Evolutionary conservation across 1,140 invertebrate species (phyloP).

Genomic region (Odontomachus brunneus): DNA sequence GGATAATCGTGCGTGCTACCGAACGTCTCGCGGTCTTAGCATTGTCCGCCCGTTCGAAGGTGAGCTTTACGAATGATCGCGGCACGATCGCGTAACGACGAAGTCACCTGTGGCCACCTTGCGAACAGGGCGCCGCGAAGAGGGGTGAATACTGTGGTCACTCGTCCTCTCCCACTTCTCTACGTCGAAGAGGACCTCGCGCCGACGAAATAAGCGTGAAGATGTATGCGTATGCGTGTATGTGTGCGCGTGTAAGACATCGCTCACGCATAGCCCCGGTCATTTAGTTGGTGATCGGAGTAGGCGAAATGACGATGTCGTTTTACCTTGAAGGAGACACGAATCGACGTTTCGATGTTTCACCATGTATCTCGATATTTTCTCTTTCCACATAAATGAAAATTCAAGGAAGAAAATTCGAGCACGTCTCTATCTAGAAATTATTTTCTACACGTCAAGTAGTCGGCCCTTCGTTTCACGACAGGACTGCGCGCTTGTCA

Average conservation of each 20-base stretch:
- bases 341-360: too few species aligned
- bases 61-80: slow-evolving; percentile 70
- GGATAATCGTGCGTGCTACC: background rate
- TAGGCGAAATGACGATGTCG: too few species aligned
- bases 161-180: slow-evolving; percentile 62
- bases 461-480: too few species aligned
- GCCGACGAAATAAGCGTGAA: background rate
- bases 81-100: slow-evolving; percentile 52
- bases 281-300: too few species aligned
- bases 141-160: slow-evolving; percentile 56
- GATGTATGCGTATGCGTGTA: background rate
- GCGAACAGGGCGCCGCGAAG: slow-evolving; percentile 58
- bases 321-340: too few species aligned
- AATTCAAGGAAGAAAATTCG: too few species aligned
- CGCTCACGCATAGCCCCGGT: too few species aligned
- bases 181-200: slow-evolving; percentile 37
- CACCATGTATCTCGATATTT: too few species aligned
- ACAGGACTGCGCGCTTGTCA: background rate
- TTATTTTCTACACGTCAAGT: background rate
- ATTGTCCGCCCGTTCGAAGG: slow-evolving; percentile 54
- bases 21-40: slow-evolving; percentile 55
- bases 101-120: slow-evolving; percentile 55
- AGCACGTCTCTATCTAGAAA: too few species aligned
- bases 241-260: background rate
- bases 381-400: too few species aligned